Conservation (phyloP, 2,797 vertebrate species). For the Mionectes olivaceus region DNA sequence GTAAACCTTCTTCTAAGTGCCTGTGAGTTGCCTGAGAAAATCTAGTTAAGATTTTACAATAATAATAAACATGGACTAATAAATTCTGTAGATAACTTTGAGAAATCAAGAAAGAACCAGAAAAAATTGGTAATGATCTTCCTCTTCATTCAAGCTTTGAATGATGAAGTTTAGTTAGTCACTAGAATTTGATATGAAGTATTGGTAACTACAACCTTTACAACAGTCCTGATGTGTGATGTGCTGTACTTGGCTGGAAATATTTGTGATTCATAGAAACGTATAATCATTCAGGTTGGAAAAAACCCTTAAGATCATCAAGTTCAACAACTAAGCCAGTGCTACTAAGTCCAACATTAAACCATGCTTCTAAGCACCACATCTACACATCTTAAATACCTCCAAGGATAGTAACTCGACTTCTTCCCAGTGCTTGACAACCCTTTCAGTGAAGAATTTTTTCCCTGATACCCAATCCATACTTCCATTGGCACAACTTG, state of each 20-base stretch:
- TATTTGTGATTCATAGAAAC: not conserved
- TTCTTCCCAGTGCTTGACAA: not conserved
- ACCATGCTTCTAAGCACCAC: accelerated
- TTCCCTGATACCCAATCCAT: not conserved
- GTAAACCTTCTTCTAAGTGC: not conserved
- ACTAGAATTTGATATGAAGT: not conserved
- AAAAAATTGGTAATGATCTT: not conserved
- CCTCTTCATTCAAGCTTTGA: not conserved
- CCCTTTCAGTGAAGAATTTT: not conserved
- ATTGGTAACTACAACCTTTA: not conserved
- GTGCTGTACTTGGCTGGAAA: not conserved
- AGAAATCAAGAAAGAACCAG: not conserved
- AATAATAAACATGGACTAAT: not conserved
- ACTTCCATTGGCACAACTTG: not conserved
- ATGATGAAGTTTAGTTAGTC: not conserved
- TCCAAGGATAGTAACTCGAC: accelerated
- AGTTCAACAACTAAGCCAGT: not conserved
- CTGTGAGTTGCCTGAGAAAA: not conserved
- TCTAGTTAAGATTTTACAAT: not conserved
- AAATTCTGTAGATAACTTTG: not conserved
- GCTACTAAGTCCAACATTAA: not conserved
- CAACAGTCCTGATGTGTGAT: not conserved
- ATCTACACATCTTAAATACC: not conserved
- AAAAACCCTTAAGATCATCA: not conserved
- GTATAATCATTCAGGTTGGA: not conserved